phyloP scores from a whole-genome alignment of 1,140 invertebrate genomes.

The Scaptomyza graminum region DNA sequence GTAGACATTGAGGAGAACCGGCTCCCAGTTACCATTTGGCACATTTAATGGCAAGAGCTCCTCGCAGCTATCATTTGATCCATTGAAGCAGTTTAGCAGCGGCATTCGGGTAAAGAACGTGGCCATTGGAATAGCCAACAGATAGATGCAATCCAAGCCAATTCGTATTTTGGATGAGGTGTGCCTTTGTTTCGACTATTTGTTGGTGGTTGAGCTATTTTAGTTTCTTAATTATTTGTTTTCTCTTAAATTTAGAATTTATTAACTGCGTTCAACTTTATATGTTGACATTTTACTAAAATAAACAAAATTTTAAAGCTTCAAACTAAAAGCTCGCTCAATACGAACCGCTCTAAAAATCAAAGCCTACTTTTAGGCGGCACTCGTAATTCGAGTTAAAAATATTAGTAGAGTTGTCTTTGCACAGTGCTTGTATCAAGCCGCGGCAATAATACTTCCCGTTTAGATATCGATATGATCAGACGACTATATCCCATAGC shows the following conservation, averaged over 20 bases:
- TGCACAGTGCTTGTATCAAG: no score
- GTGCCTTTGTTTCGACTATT: neutral
- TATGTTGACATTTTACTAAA: constrained; percentile 37
- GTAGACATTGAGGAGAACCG: constrained; percentile 63
- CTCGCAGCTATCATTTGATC: constrained; percentile 21
- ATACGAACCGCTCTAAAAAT: neutral
- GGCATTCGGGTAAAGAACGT: constrained; percentile 33
- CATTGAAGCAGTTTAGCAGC: constrained; percentile 28
- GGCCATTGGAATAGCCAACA: constrained; percentile 5
- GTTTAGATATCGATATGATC: no score
- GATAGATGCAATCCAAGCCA: neutral
- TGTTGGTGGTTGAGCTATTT: neutral
- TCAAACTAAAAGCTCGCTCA: constrained; percentile 8
- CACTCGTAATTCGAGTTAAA: neutral
- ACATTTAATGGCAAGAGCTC: constrained; percentile 18
- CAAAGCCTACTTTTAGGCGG: neutral
- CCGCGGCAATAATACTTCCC: no score
- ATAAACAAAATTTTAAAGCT: constrained; percentile 7
- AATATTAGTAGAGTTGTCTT: no score
- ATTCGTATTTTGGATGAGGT: neutral
- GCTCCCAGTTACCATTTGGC: constrained; percentile 21
- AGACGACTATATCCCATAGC: no score
- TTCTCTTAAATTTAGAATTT: constrained; percentile 33
- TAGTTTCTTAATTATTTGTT: neutral
- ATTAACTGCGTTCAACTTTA: constrained; percentile 19